Evolutionary conservation across 2,797 vertebrate species (phyloP), one percentile per base, ranked within the genome.

Genomic region (Thalassophryne amazonica): DNA sequence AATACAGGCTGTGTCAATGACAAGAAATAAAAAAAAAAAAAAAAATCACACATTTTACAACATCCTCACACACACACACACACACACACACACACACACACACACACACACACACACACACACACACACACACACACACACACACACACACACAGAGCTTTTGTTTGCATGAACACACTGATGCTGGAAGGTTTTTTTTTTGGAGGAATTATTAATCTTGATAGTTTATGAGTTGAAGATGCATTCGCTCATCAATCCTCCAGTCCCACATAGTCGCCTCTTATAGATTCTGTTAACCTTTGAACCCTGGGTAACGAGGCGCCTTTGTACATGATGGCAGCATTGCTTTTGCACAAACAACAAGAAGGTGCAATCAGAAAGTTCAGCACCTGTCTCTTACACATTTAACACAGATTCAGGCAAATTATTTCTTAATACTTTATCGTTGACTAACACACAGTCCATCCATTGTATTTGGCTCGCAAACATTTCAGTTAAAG

Each of bases 231-330:
- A 29, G 60, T 36, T 12, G 15, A 52, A 17, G 41, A 46, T 19
- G 25, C 46, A 11, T 59, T 74, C 38, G 67, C 70, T 78, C 54
- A 78, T 35, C 1, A 4, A 33, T 37, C 27, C 12, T 8, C 34
- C 14, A 57, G 55, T 55, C 51, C 38, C 15, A 38, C 21, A 60
- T 43, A 62, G 42, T 48, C 23, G 28, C 59, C 39, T 41, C 24
- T 51, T 42, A 76, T 75, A 35, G 65, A 50, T 33, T 49, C 55
- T 48, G 59, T 83, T 78, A 77, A 76, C 82, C 76, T 67, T 57
- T 80, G 54, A 78, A 72, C 77, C 59, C 42, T 3, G 5, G 57
- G 41, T 34, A 51, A 78, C 62, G 66, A 76, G 36, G 45, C 45
- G 56, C 24, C 56, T 77, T 46, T 64, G 31, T 64, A 79, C 74